A percentile compares a stretch with the other conserved stretches of the same genome.
Evolutionary conservation across 2,113 vertebrate genomes (phyloP).

Genomic region (Peucedramus taeniatus): DNA sequence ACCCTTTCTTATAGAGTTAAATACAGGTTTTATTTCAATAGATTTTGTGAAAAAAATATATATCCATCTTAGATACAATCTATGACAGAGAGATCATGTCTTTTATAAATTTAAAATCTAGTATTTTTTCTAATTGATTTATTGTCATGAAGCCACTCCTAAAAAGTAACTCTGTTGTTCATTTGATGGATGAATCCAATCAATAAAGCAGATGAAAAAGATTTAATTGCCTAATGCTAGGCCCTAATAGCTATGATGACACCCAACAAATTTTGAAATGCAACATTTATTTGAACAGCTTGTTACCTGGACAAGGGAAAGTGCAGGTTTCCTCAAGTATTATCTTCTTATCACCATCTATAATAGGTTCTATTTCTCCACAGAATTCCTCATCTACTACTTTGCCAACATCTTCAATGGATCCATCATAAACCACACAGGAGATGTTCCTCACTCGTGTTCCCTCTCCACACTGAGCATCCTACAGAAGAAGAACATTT

Average conservation of each 20-base stretch:
- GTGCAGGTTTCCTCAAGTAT: conserved; percentile 85
- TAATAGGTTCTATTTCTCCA: conserved; percentile 76
- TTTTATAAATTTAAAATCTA: background rate
- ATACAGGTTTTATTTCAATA: background rate
- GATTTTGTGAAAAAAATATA: background rate
- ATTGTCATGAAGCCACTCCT: background rate
- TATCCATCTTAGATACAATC: background rate
- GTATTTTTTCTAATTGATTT: background rate
- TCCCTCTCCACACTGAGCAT: conserved; percentile 92
- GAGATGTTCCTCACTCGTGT: conserved; percentile 86
- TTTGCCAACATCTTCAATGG: conserved; percentile 73
- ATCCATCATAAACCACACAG: conserved; percentile 90
- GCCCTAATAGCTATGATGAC: background rate
- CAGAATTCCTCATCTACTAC: conserved; percentile 93
- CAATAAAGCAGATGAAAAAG: background rate
- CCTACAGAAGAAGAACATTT: conserved; percentile 53
- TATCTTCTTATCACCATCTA: conserved; percentile 80
- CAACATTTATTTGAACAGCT: background rate
- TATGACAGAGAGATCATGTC: background rate
- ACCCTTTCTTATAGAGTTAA: background rate
- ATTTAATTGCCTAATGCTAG: background rate
- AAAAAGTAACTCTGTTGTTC: background rate
- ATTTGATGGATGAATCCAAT: background rate
- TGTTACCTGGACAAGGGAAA: conserved; percentile 92
- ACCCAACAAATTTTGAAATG: background rate